phyloP scores from a whole-genome alignment of 2,113 vertebrate genomes.

The Garra rufa region DNA sequence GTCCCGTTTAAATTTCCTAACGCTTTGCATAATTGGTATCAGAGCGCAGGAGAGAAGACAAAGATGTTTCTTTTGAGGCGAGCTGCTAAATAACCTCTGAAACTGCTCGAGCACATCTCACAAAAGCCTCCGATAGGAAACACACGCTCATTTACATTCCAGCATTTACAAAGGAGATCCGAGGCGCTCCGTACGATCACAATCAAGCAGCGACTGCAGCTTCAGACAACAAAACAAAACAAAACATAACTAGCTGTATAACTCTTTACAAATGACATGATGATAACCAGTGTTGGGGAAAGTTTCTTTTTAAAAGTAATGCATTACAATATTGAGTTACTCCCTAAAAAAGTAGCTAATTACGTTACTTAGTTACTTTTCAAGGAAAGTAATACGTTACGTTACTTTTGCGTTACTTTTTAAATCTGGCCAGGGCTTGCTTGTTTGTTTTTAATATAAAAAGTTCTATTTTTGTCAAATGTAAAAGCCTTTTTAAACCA shows the following conservation, averaged over 20 bases:
- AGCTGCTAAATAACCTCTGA: slow-evolving; percentile 48
- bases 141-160: slow-evolving; percentile 1
- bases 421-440: no score
- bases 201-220: background rate
- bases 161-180: slow-evolving; percentile 23
- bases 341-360: no score
- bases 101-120: slow-evolving; percentile 34
- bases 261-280: background rate
- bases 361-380: no score
- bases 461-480: no score
- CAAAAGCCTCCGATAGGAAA: slow-evolving; percentile 16
- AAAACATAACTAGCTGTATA: background rate
- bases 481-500: no score
- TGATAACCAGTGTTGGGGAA: no score
- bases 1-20: slow-evolving; percentile 79
- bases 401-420: no score
- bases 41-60: slow-evolving; percentile 66
- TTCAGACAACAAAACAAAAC: background rate
- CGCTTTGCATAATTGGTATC: slow-evolving; percentile 81
- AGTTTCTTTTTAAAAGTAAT: no score
- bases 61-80: slow-evolving; percentile 63
- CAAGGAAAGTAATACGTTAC: no score
- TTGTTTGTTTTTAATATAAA: no score
- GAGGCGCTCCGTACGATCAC: background rate
- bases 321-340: no score